Evolutionary conservation across 2,113 vertebrate genomes (phyloP).

Genomic region (Geothlypis trichas): DNA sequence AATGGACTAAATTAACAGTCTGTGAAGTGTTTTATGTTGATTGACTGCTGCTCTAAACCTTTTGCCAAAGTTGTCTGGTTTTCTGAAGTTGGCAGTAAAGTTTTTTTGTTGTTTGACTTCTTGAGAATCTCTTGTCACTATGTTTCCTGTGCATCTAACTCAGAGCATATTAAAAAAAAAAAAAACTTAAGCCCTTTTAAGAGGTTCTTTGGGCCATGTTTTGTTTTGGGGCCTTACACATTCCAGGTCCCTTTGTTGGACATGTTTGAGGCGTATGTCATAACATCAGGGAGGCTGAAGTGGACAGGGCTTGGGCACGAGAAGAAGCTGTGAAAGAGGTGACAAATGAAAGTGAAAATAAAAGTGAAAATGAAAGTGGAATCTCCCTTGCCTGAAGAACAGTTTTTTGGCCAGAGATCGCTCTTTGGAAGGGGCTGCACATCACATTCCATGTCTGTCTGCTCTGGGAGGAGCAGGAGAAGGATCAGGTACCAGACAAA

Average conservation of each 20-base stretch:
- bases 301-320: background rate
- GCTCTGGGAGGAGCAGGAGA: background rate
- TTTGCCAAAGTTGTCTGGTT: no score
- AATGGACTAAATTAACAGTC: no score
- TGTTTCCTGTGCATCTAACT: no score
- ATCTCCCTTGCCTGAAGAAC: background rate
- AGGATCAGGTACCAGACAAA: background rate
- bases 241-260: background rate
- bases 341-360: background rate
- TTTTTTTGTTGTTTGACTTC: no score
- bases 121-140: no score
- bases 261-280: background rate
- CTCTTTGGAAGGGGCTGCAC: background rate
- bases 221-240: no score
- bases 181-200: no score
- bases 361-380: background rate
- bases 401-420: background rate
- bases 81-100: no score
- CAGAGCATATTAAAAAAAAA: no score
- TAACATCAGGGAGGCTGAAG: background rate
- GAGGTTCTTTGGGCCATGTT: no score
- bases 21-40: no score
- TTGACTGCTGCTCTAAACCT: no score
- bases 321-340: background rate
- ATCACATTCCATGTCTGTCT: background rate